phyloP scores from a whole-genome alignment of 2,113 vertebrate species.

The Hoplias malabaricus region DNA sequence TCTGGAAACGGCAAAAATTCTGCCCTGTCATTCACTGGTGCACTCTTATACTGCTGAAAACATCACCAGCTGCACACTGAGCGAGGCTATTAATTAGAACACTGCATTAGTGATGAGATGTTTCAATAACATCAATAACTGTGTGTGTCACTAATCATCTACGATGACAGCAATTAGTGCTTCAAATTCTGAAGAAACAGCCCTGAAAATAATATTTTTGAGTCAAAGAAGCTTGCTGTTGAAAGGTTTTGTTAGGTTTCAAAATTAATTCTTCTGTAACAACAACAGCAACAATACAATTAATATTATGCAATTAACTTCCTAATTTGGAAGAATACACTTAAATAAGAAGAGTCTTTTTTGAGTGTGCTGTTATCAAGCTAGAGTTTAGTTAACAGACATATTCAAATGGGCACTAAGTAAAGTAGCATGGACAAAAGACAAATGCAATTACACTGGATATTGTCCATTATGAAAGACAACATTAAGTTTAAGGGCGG shows the following conservation, averaged over 20 bases:
- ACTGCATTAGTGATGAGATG: neutral
- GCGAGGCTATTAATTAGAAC: constrained; percentile 6
- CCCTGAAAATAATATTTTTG: neutral
- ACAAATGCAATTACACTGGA: neutral
- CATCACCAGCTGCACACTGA: neutral
- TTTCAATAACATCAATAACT: neutral
- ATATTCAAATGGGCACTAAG: neutral
- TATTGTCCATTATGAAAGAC: neutral
- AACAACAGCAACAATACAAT: neutral
- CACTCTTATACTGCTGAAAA: neutral
- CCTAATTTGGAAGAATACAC: neutral
- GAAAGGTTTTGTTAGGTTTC: neutral
- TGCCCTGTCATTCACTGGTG: neutral
- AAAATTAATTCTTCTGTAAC: neutral
- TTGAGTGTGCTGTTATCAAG: neutral
- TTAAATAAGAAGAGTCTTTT: neutral
- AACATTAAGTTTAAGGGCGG: neutral
- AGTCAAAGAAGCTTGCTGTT: constrained; percentile 10
- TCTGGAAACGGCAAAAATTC: neutral
- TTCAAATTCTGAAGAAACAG: neutral
- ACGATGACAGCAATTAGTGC: neutral
- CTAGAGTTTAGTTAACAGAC: neutral
- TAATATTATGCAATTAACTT: neutral
- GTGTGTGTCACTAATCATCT: constrained; percentile 10
- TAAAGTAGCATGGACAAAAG: neutral